These are phyloP conservation scores for Agapornis roseicollis DNA, from an alignment of 2,113 vertebrate genomes.

Conservation along the genomic window DNA sequence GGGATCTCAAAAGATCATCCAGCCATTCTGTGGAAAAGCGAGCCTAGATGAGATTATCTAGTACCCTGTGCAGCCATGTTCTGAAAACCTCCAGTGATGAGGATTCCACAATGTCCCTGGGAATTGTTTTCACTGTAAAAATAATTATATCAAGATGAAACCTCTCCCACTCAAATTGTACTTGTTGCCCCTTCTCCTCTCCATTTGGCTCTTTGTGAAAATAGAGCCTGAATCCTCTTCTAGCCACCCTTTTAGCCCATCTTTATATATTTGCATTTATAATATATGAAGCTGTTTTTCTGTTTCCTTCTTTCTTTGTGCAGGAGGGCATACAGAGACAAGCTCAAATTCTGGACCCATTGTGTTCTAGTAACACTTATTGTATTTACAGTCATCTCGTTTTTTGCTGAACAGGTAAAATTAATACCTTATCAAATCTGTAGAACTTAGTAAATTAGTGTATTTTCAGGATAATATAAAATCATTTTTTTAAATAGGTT, in stretches of 20 bases:
- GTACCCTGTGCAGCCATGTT: background rate
- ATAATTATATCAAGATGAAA: background rate
- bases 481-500: background rate
- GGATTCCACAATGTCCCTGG: background rate
- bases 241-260: background rate
- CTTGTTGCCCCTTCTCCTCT: background rate
- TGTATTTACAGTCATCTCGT: constrained; percentile 93
- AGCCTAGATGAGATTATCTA: background rate
- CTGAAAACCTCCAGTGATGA: background rate
- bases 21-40: background rate
- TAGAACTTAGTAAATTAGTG: background rate
- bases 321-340: constrained; percentile 95
- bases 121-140: background rate
- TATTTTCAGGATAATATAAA: background rate
- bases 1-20: background rate
- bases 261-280: background rate
- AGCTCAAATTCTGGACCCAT: constrained; percentile 98
- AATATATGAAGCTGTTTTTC: background rate
- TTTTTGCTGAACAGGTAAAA: constrained; percentile 97
- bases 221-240: fast-evolving
- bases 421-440: background rate
- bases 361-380: constrained; percentile 92
- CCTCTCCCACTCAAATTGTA: background rate
- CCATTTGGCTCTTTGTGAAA: background rate
- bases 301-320: constrained; percentile 49